Evolutionary conservation across 2,113 vertebrate genomes (phyloP).

Genomic region (Toxostoma redivivum): DNA sequence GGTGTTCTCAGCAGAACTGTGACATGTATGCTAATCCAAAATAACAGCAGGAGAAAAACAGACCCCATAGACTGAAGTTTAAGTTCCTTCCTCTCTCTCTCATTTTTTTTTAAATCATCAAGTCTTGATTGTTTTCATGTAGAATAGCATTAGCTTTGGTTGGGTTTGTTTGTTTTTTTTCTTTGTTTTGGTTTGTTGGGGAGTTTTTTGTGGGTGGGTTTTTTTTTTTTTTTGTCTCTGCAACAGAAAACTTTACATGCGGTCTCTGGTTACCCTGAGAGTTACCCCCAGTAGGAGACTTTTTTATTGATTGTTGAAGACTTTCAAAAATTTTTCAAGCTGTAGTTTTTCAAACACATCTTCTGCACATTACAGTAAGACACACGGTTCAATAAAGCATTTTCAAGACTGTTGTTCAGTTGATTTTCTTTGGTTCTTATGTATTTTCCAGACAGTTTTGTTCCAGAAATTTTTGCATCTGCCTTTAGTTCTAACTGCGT

Average conservation of each 20-base stretch:
- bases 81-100: neutral
- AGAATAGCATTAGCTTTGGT: constrained; percentile 25
- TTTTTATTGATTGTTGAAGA: constrained; percentile 72
- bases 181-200: too few relatives aligned
- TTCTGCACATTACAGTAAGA: constrained; percentile 78
- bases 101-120: neutral
- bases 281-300: constrained; percentile 50
- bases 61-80: constrained; percentile 25
- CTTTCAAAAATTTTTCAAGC: constrained; percentile 74
- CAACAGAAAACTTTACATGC: constrained; percentile 42
- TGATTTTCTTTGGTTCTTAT: constrained; percentile 74
- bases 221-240: constrained; percentile 51
- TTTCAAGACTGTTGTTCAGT: constrained; percentile 83
- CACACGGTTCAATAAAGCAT: constrained; percentile 84
- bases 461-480: neutral
- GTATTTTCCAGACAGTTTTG: neutral
- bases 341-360: constrained; percentile 81
- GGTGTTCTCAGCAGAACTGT: constrained; percentile 66
- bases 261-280: constrained; percentile 62
- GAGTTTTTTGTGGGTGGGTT: too few relatives aligned
- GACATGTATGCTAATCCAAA: constrained; percentile 59
- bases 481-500: neutral
- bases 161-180: neutral
- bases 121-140: constrained; percentile 20
- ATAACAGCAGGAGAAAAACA: constrained; percentile 43